Evolutionary conservation across 2,797 vertebrate species (phyloP), one percentile per base, ranked within the genome.

Genomic region (Halcyon chelicuti): DNA sequence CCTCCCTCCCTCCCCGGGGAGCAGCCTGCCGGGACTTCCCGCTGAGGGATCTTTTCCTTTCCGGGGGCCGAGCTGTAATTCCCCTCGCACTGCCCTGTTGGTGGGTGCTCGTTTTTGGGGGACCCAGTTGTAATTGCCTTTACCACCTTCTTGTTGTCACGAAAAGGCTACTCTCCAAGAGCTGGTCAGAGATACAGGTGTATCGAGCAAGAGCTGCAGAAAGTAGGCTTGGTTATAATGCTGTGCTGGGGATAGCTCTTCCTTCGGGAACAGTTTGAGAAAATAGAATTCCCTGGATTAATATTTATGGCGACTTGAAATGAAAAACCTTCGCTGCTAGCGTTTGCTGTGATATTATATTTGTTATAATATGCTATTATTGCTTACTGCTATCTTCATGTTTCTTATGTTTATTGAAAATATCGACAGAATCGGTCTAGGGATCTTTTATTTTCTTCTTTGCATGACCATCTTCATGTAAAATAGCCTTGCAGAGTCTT

Each of bases 221-320:
- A 73, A 66, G 16, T 35, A 51, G 66, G 18, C 23, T 79, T 71
- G 87, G 7, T 79, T 88, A 7, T 73, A 44, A 3, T 55, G 7
- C 17, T 80, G 16, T 63, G 7, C 15, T 20, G 62, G 35, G 37
- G 28, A 29, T 77, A 78, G 39, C 28, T 94, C 61, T 90, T 96
- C 63, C 54, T 77, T 81, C 46, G 65, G 20, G 84, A 78, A 58
- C 86, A 88, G 76, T 47, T 90, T 92, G 65, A 91, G 67, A 65
- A 91, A 86, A 82, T 12, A 52, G 70, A 81, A 40, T 79, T 25
- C 9, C 11, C 80, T 20, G 21, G 35, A 58, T 77, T 86, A 55
- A 93, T 72, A 62, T 66, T 61, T 49, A 26, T 28, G 44, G 13
- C 9, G 33, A 76, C 75, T 95, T 93, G 60, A 68, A 66, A 84